Percentiles rank a stretch among this genome's conserved stretches.
phyloP scores from a whole-genome alignment of 2,113 vertebrate genomes.

The Catagonus wagneri region DNA sequence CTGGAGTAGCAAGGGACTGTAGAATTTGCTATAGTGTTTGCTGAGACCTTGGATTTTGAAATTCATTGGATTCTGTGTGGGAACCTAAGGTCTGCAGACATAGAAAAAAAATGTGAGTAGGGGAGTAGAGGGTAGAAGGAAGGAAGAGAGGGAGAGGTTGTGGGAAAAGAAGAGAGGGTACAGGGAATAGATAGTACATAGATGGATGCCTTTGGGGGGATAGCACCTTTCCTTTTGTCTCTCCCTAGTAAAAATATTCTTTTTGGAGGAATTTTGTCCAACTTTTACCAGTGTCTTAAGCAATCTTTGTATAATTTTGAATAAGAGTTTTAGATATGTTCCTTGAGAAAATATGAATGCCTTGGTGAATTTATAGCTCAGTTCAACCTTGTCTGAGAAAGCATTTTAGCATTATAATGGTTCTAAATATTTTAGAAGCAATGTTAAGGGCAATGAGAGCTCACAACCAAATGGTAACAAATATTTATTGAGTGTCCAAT shows the following conservation, averaged over 20 bases:
- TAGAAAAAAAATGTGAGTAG: background rate
- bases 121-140: background rate
- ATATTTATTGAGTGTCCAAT: background rate
- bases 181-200: background rate
- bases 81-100: background rate
- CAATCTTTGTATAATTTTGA: background rate
- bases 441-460: background rate
- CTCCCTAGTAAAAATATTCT: background rate
- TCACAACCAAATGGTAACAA: background rate
- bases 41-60: background rate
- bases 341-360: background rate
- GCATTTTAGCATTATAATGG: background rate
- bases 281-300: background rate
- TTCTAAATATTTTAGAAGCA: background rate
- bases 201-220: background rate
- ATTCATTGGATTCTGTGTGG: background rate
- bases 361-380: background rate
- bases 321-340: constrained; percentile 29
- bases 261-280: background rate
- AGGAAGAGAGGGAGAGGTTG: background rate
- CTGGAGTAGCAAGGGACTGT: background rate
- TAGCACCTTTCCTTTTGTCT: background rate
- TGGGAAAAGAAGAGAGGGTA: background rate
- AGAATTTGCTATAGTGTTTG: background rate
- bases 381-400: background rate